These are phyloP conservation scores for Sialia sialis DNA, from an alignment of 2,113 vertebrate genomes.

Conservation along the genomic window DNA sequence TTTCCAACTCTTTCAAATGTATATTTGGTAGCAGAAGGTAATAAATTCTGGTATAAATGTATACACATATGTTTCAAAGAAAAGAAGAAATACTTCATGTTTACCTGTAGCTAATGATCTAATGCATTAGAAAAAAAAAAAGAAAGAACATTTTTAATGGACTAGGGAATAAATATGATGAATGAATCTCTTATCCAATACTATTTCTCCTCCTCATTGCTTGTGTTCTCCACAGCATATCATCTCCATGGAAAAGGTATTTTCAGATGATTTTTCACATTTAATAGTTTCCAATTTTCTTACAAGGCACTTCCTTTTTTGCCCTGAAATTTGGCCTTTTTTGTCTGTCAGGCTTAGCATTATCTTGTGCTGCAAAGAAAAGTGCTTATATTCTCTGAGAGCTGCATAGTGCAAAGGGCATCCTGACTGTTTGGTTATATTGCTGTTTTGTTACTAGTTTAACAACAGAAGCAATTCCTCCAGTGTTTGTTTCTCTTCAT, in stretches of 20 bases:
- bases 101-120: neutral
- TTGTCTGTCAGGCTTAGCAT: neutral
- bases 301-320: neutral
- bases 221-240: neutral
- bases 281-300: neutral
- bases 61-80: neutral
- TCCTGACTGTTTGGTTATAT: neutral
- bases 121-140: neutral
- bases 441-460: neutral
- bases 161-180: neutral
- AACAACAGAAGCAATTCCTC: neutral
- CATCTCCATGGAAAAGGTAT: neutral
- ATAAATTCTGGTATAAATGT: neutral
- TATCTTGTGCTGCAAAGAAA: neutral
- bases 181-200: neutral
- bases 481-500: neutral
- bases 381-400: neutral
- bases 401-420: neutral
- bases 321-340: neutral
- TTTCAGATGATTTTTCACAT: neutral
- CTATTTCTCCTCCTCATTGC: neutral
- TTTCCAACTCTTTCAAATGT: conserved; percentile 1
- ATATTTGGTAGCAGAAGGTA: neutral
- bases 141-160: neutral
- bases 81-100: neutral